These are phyloP conservation scores for Odontophorus gujanensis DNA, from an alignment of 2,113 vertebrate species.

Conservation along the genomic window DNA sequence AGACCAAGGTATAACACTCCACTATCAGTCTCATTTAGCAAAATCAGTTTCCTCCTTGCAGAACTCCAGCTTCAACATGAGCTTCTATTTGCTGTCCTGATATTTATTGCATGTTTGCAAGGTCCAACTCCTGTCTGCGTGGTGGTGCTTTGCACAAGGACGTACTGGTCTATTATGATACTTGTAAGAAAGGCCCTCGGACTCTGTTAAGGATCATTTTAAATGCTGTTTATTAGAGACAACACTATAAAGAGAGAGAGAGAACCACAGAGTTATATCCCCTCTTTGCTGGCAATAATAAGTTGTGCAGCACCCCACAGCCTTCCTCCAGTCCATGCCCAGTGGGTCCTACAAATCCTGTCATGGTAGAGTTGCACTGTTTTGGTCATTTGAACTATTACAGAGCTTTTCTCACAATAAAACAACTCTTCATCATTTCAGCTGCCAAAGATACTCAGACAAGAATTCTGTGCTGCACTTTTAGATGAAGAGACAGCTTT, in stretches of 20 bases:
- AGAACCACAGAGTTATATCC: background rate
- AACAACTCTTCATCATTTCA: background rate
- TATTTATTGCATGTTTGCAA: background rate
- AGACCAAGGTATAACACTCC: background rate
- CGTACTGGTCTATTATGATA: background rate
- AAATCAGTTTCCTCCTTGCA: background rate
- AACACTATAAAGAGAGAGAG: background rate
- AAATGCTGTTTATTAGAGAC: background rate
- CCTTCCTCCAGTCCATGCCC: background rate
- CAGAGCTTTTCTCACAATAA: background rate
- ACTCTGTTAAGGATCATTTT: background rate
- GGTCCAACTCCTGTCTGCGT: background rate
- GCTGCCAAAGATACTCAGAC: background rate
- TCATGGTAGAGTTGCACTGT: fast-evolving
- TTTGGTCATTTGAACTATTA: background rate
- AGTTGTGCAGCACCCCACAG: background rate
- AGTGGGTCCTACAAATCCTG: background rate
- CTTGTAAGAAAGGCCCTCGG: background rate
- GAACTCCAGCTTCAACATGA: background rate
- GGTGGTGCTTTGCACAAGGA: background rate
- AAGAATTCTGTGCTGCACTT: background rate
- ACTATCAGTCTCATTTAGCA: background rate
- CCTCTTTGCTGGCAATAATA: background rate
- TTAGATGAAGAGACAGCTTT: background rate
- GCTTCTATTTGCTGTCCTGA: background rate